A percentile compares a stretch with the other conserved stretches of the same genome.
Evolutionary conservation across 2,113 vertebrate genomes (phyloP).

Genomic region (Cebus imitator): DNA sequence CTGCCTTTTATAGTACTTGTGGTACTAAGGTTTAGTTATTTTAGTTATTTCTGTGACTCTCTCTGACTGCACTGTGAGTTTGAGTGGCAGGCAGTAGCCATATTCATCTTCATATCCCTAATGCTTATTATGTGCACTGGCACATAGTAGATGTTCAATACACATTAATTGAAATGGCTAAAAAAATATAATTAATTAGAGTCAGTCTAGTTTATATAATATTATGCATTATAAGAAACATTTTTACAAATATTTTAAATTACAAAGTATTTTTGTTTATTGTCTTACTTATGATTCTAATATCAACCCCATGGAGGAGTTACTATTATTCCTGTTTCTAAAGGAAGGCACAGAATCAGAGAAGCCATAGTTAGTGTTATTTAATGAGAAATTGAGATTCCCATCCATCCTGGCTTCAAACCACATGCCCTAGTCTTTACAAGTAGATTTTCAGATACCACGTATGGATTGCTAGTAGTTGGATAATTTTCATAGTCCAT

Average conservation of each 20-base stretch:
- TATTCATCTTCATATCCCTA: neutral
- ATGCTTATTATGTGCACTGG: neutral
- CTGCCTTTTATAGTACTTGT: neutral
- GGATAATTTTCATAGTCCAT: neutral
- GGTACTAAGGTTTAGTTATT: neutral
- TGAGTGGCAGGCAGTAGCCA: neutral
- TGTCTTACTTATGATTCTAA: neutral
- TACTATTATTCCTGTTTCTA: neutral
- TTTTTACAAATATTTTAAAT: neutral
- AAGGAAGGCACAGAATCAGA: neutral
- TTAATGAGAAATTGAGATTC: neutral
- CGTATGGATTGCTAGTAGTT: neutral
- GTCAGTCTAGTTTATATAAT: neutral
- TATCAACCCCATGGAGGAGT: neutral
- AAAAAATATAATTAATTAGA: neutral
- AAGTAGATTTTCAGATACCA: neutral
- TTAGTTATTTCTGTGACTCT: neutral
- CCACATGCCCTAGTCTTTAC: neutral
- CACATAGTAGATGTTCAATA: neutral
- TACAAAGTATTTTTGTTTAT: constrained; percentile 6
- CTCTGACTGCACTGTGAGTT: neutral
- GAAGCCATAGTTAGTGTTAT: neutral
- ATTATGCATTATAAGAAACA: neutral
- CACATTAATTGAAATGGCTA: neutral
- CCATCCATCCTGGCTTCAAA: neutral